phyloP scores from a whole-genome alignment of 2,888 invertebrate species.

The Parapristionchus giblindavisi region DNA sequence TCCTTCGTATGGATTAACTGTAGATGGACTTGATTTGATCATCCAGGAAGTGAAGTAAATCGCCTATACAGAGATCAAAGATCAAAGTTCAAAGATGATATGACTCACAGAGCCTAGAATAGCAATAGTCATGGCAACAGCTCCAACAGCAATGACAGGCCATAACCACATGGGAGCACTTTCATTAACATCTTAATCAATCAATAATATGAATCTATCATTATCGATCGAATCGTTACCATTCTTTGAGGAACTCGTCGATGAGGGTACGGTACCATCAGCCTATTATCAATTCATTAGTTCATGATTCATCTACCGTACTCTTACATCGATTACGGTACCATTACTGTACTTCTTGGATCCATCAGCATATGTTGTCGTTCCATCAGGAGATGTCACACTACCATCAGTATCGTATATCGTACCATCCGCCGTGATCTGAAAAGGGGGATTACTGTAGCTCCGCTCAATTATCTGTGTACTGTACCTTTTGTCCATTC shows the following conservation, averaged over 20 bases:
- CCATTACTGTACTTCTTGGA: constrained; percentile 17
- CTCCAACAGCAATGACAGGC: no score
- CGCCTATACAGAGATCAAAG: no score
- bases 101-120: no score
- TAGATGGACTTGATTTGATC: background rate
- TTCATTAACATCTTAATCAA: no score
- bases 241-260: background rate
- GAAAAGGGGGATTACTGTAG: no score
- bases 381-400: background rate
- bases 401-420: background rate
- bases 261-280: background rate
- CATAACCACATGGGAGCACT: no score
- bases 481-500: constrained; percentile 1
- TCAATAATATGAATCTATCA: no score
- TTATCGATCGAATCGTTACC: no score
- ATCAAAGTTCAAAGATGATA: no score
- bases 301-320: no score
- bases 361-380: constrained; percentile 1
- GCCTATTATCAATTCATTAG: background rate
- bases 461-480: background rate
- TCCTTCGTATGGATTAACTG: background rate
- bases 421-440: background rate
- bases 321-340: constrained; percentile 7
- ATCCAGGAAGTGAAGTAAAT: constrained; percentile 10
- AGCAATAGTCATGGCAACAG: no score